Percentiles rank a stretch among this genome's conserved stretches.
phyloP scores from a whole-genome alignment of 2,797 vertebrate genomes.

The Phalloptychus januarius region DNA sequence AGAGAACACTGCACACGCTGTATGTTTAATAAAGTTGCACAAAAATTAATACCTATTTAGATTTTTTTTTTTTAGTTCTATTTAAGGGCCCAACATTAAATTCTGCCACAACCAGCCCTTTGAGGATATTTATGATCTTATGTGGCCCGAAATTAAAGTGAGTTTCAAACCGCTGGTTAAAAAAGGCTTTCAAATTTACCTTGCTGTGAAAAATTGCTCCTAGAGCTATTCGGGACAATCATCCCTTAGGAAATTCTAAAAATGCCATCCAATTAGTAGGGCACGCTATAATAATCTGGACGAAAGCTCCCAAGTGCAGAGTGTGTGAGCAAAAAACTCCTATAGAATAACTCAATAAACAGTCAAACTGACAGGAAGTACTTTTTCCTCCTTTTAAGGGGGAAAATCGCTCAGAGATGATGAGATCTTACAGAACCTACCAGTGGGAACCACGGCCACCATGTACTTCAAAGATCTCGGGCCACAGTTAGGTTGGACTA shows the following conservation, averaged over 20 bases:
- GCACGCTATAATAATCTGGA: conserved; percentile 26
- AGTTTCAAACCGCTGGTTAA: too few relatives aligned
- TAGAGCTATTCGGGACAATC: conserved; percentile 59
- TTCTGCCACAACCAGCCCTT: too few relatives aligned
- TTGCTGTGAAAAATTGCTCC: conserved; percentile 24
- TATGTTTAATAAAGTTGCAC: too few relatives aligned
- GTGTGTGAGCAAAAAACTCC: background rate
- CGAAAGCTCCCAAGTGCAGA: background rate
- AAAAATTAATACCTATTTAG: too few relatives aligned
- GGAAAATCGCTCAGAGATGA: conserved; percentile 87
- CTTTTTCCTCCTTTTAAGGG: conserved; percentile 65
- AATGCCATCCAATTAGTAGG: conserved; percentile 61
- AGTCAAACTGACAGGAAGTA: too few relatives aligned
- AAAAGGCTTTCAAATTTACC: conserved; percentile 4
- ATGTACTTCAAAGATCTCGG: conserved; percentile 91
- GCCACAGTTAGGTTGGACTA: conserved; percentile 89
- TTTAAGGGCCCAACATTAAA: too few relatives aligned
- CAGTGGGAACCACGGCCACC: conserved; percentile 86
- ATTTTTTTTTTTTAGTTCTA: too few relatives aligned
- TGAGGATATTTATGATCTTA: too few relatives aligned
- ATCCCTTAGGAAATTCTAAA: conserved; percentile 56
- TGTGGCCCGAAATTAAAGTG: too few relatives aligned
- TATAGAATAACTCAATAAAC: background rate
- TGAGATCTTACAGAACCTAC: conserved; percentile 86
- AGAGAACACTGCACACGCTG: too few relatives aligned